Evolutionary conservation across 1,140 invertebrate species (phyloP).

Genomic region (Macrosteles quadrilineatus): DNA sequence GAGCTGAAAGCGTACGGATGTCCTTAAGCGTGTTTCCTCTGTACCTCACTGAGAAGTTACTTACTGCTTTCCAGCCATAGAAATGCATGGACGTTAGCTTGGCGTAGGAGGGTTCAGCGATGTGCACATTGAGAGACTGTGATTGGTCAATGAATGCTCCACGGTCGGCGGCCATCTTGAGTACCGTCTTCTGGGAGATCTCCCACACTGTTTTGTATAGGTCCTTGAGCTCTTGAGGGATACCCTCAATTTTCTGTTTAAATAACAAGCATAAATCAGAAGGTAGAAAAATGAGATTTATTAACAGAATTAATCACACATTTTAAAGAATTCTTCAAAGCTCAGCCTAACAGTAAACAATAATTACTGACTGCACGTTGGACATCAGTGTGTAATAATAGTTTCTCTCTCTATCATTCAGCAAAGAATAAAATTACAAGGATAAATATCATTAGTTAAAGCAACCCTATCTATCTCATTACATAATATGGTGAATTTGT

Average conservation of each 20-base stretch:
- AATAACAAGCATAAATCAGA: conserved; percentile 28
- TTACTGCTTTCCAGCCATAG: conserved; percentile 92
- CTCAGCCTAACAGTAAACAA: too few relatives aligned
- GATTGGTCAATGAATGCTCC: conserved; percentile 99
- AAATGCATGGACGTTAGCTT: conserved; percentile 98
- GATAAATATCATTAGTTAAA: too few relatives aligned
- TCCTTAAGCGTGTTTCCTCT: too few relatives aligned
- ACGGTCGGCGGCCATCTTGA: conserved; percentile 97
- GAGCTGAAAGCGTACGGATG: too few relatives aligned
- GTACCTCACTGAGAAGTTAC: too few relatives aligned
- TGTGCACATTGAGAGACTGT: conserved; percentile 96
- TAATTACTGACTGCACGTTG: too few relatives aligned
- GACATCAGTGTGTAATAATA: too few relatives aligned
- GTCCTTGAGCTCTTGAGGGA: conserved; percentile 86
- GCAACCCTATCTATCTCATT: too few relatives aligned
- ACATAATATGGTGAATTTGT: too few relatives aligned
- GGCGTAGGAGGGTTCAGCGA: conserved; percentile 90
- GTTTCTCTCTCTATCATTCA: too few relatives aligned
- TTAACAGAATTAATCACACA: neutral
- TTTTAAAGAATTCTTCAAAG: too few relatives aligned
- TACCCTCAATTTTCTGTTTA: conserved; percentile 75
- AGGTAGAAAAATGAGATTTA: neutral
- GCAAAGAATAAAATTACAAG: too few relatives aligned
- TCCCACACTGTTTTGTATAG: conserved; percentile 99
- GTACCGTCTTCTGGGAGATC: conserved; percentile 89